Base-by-base conservation (phyloP, 1,140 invertebrate species). In the Tetramorium parvispinum region DNA sequence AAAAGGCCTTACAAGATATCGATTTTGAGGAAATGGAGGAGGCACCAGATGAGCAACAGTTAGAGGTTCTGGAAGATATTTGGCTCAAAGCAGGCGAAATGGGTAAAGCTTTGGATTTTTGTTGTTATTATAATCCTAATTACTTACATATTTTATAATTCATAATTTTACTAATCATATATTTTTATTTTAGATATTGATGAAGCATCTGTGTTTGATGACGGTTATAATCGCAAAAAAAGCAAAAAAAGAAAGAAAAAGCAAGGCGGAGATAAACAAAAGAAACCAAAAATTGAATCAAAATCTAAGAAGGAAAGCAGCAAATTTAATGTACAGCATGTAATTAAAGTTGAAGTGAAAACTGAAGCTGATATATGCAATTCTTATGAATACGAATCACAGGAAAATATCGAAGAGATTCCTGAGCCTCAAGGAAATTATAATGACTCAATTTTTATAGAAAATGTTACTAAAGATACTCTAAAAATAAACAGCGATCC, bases 71-170 rank as follows among this genome's bases (percentile, higher is more conserved):
- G 0, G 97, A 97, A 95, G 97, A 98, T 90, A 97, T 98, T 89
- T 98, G 97, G 97, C 87, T 97, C 37, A 98, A 98, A 95, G 97
- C 97, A 85, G 97, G 97, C 79, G 97, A 98, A 95, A 97, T 97
- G 94, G 97, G 96, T 96, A 94, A 94, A 91, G 92, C n/a, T n/a
- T 55, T 27, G 3, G 61, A 63, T 77, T 18, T 79, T 59, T 40
- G 4, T 65, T 57, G 40, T 55, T 46, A 8, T 49, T 65, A 2
- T 63, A 46, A 78, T 21, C 0, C 83, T 66, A 24, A n/a, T 27
- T 61, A 46, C 11, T 61, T 65, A 18, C 7, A 16, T 21, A 16
- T 40, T 11, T 53, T 3, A 18, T 49, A 10, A 24, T 70, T 70
- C 2, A 6, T 13, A 0, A 0, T 49, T 71, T 85, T 55, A 68